These are phyloP conservation scores for Hyles vespertilio DNA, from an alignment of 1,140 invertebrate species.

Conservation along the genomic window DNA sequence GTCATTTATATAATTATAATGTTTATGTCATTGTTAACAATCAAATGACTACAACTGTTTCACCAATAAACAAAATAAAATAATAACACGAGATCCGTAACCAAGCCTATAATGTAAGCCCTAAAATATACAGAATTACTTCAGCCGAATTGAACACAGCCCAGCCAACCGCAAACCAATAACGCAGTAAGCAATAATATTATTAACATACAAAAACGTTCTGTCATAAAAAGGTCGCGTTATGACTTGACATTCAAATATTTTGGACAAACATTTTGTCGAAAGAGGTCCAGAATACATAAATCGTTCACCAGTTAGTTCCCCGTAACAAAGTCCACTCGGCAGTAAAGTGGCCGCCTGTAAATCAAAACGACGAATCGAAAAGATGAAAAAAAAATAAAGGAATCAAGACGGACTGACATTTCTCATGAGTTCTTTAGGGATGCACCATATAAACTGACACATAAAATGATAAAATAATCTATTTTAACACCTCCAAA, in stretches of 20 bases:
- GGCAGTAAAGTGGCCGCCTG: constrained; percentile 62
- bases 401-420: constrained; percentile 38
- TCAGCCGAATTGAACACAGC: constrained; percentile 3
- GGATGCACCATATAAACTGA: constrained; percentile 23
- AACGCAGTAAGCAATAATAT: constrained; percentile 29
- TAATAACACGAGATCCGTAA: too few species aligned
- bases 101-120: too few species aligned
- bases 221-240: constrained; percentile 36
- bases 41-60: too few species aligned
- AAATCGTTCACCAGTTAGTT: constrained; percentile 64
- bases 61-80: too few species aligned
- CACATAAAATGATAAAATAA: too few species aligned
- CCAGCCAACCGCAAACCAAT: constrained; percentile 26
- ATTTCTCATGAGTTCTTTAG: constrained; percentile 43
- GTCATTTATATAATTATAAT: too few species aligned
- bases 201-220: constrained; percentile 39
- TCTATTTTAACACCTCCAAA: too few species aligned
- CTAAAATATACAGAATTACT: constrained; percentile 2
- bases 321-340: constrained; percentile 60
- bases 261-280: constrained; percentile 55
- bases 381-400: constrained; percentile 59
- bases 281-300: constrained; percentile 42
- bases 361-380: constrained; percentile 69
- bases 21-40: too few species aligned
- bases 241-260: constrained; percentile 55